Evolutionary conservation across 2,888 invertebrate genomes (phyloP).

Genomic region (Pseudoips prasinana): DNA sequence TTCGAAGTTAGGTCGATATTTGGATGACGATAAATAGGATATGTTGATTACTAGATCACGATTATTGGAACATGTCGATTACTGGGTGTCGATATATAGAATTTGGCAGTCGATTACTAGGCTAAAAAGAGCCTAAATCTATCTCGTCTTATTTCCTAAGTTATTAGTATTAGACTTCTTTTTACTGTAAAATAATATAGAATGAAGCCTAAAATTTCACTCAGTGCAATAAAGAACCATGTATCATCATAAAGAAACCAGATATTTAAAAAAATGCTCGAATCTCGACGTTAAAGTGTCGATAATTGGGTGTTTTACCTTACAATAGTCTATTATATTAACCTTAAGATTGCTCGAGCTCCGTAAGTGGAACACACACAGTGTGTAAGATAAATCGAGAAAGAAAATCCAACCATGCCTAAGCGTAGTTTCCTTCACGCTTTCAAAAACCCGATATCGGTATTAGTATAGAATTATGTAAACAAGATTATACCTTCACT

Average conservation of each 20-base stretch:
- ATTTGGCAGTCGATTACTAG: constrained; percentile 11
- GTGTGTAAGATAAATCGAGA: too few relatives aligned
- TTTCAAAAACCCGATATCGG: too few relatives aligned
- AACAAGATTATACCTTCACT: too few relatives aligned
- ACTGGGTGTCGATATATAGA: constrained; percentile 11
- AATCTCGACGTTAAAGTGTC: constrained; percentile 6
- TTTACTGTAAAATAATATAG: constrained; percentile 9
- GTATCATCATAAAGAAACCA: constrained; percentile 6
- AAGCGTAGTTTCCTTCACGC: too few relatives aligned
- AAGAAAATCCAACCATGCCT: too few relatives aligned
- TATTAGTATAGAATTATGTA: too few relatives aligned
- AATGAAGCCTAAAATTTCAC: constrained; percentile 10
- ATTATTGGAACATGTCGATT: constrained; percentile 14
- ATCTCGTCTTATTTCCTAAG: constrained; percentile 8
- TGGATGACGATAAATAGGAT: constrained; percentile 1
- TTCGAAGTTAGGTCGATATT: constrained; percentile 8
- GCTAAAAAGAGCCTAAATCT: constrained; percentile 7
- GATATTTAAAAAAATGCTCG: constrained; percentile 8
- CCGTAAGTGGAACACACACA: too few relatives aligned
- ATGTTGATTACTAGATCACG: constrained; percentile 9
- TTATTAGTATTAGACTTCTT: constrained; percentile 8
- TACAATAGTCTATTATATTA: too few relatives aligned
- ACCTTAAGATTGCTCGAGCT: too few relatives aligned
- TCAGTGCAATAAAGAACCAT: constrained; percentile 5
- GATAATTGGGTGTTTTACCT: constrained; percentile 1